These are phyloP conservation scores for Halichoerus grypus DNA, from an alignment of 2,113 vertebrate genomes.

Conservation along the genomic window DNA sequence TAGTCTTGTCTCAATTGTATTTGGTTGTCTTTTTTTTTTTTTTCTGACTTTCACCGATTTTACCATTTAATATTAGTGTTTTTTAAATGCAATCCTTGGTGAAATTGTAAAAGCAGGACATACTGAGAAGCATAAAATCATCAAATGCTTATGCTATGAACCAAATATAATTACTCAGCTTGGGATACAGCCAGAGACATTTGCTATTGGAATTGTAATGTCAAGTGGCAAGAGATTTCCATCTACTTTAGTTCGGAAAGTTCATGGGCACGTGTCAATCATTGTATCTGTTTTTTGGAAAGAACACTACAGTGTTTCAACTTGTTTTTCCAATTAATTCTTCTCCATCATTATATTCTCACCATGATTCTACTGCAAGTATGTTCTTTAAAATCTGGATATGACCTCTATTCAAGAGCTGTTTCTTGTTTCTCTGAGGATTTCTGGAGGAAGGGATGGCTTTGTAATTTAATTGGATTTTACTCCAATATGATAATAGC, in stretches of 20 bases:
- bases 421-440: not conserved
- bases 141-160: conserved; percentile 27
- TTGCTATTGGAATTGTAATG: conserved; percentile 70
- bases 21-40: not conserved
- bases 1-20: not conserved
- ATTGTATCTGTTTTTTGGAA: conserved; percentile 36
- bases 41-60: not conserved
- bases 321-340: conserved; percentile 68
- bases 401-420: not conserved
- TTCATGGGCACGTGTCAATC: conserved; percentile 24
- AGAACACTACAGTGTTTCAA: not conserved
- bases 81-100: conserved; percentile 11
- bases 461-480: conserved; percentile 54
- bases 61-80: not conserved
- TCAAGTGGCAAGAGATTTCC: conserved; percentile 50
- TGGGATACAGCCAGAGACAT: conserved; percentile 39
- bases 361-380: not conserved
- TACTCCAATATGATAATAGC: not conserved
- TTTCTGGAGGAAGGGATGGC: not conserved
- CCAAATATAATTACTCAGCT: conserved; percentile 48
- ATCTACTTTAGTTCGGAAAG: conserved; percentile 27
- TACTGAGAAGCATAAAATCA: conserved; percentile 48
- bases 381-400: conserved; percentile 45
- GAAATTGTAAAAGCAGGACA: not conserved
- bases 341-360: not conserved